Base-by-base conservation (phyloP, 2,888 invertebrate species). In the Hypena proboscidalis region DNA sequence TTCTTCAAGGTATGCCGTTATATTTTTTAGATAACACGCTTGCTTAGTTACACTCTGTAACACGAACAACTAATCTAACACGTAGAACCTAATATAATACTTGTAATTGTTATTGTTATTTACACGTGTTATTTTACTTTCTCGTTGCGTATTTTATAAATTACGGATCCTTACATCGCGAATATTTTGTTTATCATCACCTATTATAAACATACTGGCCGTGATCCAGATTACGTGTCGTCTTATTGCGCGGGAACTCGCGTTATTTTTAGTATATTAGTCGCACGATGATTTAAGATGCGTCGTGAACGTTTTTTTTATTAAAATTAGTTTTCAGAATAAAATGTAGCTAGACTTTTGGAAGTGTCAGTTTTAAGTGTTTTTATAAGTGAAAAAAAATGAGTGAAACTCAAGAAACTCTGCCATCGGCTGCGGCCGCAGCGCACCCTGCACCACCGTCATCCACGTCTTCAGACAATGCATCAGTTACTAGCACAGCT, bases 171-270 rank as follows among this genome's bases (percentile, higher is more conserved):
- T 41, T 13, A 30, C 43, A 38, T 36, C 42, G 57, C 41, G 41
- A 64, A 52, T 57, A 48, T 67, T 55, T 60, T 68, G 61, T 67
- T 67, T 67, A 67, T 70, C 59, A 57, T 65, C 74, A 78, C 83
- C 82, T 82, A 84, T 80, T 71, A 67, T 72, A 66, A 70, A n/a
- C 71, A 67, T 68, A 74, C 80, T 89, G 90, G 89, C 90, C 89
- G 80, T 90, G 90, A 89, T 90, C 90, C 90, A 90, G 85, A 88
- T 88, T 81, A 74, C 82, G 80, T 79, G 83, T 81, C 80, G 74
- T 79, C 76, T 76, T 86, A 87, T 80, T 87, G 83, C 90, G 90
- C 89, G 88, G 85, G 88, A 87, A 89, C 80, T 78, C 78, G 83
- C 65, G 82, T 74, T 90, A 90, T 90, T 87, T 90, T 80, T 89